phyloP scores from a whole-genome alignment of 2,888 invertebrate genomes.

The Entomobrya proxima region DNA sequence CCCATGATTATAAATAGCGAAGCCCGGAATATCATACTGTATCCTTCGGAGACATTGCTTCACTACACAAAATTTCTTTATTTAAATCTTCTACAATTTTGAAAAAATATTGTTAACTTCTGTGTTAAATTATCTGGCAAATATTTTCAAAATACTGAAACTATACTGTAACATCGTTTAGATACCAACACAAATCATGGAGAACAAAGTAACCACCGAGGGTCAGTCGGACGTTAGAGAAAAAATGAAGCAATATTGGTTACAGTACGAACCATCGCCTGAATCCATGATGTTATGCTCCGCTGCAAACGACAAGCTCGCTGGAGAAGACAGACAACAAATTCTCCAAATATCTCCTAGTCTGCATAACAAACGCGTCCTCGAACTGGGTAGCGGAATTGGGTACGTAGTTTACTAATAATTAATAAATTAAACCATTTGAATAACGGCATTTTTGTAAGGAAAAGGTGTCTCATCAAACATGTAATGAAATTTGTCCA shows the following conservation, averaged over 20 bases:
- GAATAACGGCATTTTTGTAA: background rate
- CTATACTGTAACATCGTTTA: too few species aligned
- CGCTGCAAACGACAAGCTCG: conserved; percentile 77
- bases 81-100: too few species aligned
- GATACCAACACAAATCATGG: too few species aligned
- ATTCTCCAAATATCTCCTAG: conserved; percentile 79
- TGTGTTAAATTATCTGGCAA: too few species aligned
- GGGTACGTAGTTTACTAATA: conserved; percentile 77
- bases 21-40: too few species aligned
- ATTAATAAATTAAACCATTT: background rate
- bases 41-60: background rate
- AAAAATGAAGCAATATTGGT: conserved; percentile 76
- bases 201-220: too few species aligned
- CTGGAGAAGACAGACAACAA: conserved; percentile 78
- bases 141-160: too few species aligned
- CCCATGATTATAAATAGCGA: too few species aligned
- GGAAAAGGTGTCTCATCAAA: too few species aligned
- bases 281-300: conserved; percentile 79
- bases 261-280: conserved; percentile 76
- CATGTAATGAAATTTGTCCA: conserved; percentile 75
- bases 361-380: conserved; percentile 77
- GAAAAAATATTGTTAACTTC: too few species aligned
- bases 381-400: conserved; percentile 80
- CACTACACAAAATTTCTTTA: too few species aligned
- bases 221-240: conserved; percentile 68